Base-by-base conservation (phyloP, 64 coral and sea anemone species). In the Trachythela sp. region DNA sequence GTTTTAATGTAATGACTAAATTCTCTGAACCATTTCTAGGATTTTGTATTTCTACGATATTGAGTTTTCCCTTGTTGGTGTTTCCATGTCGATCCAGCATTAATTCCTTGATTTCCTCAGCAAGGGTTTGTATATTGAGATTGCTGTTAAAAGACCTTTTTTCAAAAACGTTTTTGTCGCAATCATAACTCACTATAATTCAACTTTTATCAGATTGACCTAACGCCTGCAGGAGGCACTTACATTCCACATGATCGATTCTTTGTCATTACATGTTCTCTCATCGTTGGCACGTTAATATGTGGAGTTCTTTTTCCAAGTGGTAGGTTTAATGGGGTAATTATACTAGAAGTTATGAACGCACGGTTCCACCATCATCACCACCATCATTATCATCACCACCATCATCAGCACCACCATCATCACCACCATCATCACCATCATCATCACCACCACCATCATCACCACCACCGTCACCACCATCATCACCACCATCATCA, bases 31-130 rank as follows among this genome's bases (percentile, higher is more conserved):
- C 24, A 71, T 60, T 77, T 83, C 35, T 86, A 98, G 95, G 95
- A 14, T 98, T 98, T 91, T 87, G 92, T 48, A 89, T 98, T 86
- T 98, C 95, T 86, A 93, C 94, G 9, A 70, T 98, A 89, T 88
- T 98, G 10, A 98, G 95, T 75, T 93, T 98, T 89, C 95, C 95
- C 8, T 50, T 98, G 31, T 92, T 98, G 93, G 94, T 94, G 26
- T 98, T 94, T 50, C 95, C 95, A 58, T 77, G 94, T 39, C 87
- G 95, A 94, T 88, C 92, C 48, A 98, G 95, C 84, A 87, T 98
- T 34, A 92, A 94, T 86, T 94, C 91, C 31, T 84, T 98, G 29
- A 89, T 98, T 58, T 94, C 90, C 59, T 87, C 90, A 48, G 42
- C 90, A 7, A 86, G 80, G 93, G 93, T 64, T 64, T 20, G 56